These are phyloP conservation scores for Eledona agricola DNA, from an alignment of 2,888 invertebrate species.

Conservation along the genomic window DNA sequence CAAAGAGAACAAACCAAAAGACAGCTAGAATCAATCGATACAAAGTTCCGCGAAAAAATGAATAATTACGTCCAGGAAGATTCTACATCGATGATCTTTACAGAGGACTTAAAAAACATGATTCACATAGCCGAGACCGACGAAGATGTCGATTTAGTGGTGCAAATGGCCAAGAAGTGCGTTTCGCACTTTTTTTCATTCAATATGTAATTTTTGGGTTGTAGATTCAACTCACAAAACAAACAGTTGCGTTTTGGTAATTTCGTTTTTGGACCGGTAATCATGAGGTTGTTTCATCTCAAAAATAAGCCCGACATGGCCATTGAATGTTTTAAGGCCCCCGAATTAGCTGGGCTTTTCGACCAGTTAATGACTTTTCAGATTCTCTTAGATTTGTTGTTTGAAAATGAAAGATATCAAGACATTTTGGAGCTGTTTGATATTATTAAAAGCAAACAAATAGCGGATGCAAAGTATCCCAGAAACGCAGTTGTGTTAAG, in stretches of 20 bases:
- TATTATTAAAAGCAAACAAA: conserved; percentile 68
- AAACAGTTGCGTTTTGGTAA: conserved; percentile 79
- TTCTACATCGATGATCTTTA: conserved; percentile 75
- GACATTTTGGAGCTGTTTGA: conserved; percentile 73
- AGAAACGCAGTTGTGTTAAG: conserved; percentile 73
- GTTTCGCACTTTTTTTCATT: conserved; percentile 34
- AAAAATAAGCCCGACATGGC: conserved; percentile 76
- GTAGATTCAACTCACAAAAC: conserved; percentile 76
- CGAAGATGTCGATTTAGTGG: conserved; percentile 70
- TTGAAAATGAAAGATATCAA: conserved; percentile 72
- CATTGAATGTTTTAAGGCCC: conserved; percentile 71
- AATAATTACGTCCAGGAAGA: conserved; percentile 67
- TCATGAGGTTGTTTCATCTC: conserved; percentile 80
- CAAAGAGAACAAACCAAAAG: conserved; percentile 66
- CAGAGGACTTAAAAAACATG: conserved; percentile 87
- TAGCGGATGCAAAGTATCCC: conserved; percentile 73
- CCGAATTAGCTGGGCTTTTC: conserved; percentile 72
- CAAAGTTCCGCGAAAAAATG: conserved; percentile 79
- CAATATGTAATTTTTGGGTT: conserved; percentile 38
- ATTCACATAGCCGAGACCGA: conserved; percentile 72
- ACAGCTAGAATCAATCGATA: conserved; percentile 70
- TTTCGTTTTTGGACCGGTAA: conserved; percentile 83
- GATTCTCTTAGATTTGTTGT: conserved; percentile 76
- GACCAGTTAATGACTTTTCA: conserved; percentile 75
- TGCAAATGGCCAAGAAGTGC: conserved; percentile 77